Evolutionary conservation across 2,888 invertebrate genomes (phyloP), one percentile per base, ranked within the genome.

Genomic region (Hetaerina titia): DNA sequence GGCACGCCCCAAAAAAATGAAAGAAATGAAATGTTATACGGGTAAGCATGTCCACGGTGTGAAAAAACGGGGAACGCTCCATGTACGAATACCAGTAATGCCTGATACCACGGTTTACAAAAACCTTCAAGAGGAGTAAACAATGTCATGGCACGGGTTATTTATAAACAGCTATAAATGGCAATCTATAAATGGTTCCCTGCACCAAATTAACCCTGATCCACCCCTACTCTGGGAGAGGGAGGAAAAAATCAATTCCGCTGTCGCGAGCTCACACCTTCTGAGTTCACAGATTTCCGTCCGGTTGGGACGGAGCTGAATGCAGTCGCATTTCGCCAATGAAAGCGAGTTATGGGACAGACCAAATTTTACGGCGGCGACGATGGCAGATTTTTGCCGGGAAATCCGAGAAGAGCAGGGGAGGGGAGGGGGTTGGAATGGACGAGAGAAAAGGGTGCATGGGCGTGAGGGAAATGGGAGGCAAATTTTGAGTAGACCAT

Each of bases 91-190:
- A 15, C 31, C 81, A 13, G 81, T 11, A 31, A 31, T 81, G 81
- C 4, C 81, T 81, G 81, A 25, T 11, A 13, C 7, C 31, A 13
- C 31, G 13, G 81, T 81, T 81, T 7, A 81, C 31, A 31, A 81
- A 22, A 81, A 81, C 0, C 81, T 31, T 22, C 2, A 11, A 22
- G 13, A 11, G 81, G 81, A 81, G 31, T 31, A 81, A 31, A 81
- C 81, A 25, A 31, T 81, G 81, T 81, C 81, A 0, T 81, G 81
- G 31, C 31, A 81, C 81, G 31, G 81, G 13, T 13, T 81, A 81
- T 81, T 81, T 81, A 81, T 81, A 81, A 31, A 13, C 9, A n/a
- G 81, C 81, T 81, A 81, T 81, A 81, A 31, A 81, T 81, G 81
- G 81, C 81, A 81, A 81, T 81, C 81, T 81, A 81, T 8, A 81